phyloP scores from a whole-genome alignment of 1,140 invertebrate species.

The Halesus radiatus region DNA sequence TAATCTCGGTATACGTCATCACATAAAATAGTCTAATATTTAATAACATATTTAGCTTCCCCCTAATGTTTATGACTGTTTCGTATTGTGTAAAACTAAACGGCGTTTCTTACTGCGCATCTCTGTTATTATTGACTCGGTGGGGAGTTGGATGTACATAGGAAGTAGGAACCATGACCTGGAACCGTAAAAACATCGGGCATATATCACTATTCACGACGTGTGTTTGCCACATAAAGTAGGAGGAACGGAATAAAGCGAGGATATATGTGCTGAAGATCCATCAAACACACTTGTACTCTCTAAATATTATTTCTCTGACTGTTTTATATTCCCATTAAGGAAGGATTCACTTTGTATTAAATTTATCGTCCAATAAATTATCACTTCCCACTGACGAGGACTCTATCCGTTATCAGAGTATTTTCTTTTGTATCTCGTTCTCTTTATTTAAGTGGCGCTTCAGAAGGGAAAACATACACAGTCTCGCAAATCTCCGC shows the following conservation, averaged over 20 bases:
- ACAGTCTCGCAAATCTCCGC: background rate
- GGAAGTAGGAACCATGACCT: too few relatives aligned
- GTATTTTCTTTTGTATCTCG: background rate
- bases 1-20: conserved; percentile 21
- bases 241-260: too few relatives aligned
- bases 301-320: background rate
- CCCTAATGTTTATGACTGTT: conserved; percentile 16
- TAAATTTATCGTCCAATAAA: background rate
- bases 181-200: conserved; percentile 3
- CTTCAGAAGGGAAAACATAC: conserved; percentile 2
- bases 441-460: background rate
- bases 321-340: conserved; percentile 13
- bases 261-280: background rate
- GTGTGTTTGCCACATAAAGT: too few relatives aligned
- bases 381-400: background rate
- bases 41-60: conserved; percentile 17
- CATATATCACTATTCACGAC: background rate
- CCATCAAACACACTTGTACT: conserved; percentile 9
- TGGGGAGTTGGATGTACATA: too few relatives aligned
- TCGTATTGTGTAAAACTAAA: background rate
- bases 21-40: conserved; percentile 26
- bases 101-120: background rate
- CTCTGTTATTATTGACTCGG: too few relatives aligned
- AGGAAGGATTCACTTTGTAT: background rate
- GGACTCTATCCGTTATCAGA: background rate